A percentile compares a stretch with the other conserved stretches of the same genome.
These are phyloP conservation scores for Camelus bactrianus DNA, from an alignment of 2,113 vertebrate species.

Conservation along the genomic window DNA sequence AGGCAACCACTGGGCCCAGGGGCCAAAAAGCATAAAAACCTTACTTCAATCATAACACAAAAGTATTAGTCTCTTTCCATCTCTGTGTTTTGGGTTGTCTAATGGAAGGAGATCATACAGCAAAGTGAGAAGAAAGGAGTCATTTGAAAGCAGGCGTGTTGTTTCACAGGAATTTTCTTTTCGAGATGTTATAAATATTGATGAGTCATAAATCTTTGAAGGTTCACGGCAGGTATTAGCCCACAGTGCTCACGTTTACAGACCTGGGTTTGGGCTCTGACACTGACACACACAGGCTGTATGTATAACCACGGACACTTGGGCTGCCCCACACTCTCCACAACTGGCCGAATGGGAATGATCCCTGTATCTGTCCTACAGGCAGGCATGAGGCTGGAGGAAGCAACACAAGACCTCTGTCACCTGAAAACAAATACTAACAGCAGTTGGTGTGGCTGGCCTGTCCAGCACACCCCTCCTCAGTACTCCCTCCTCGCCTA, in stretches of 20 bases:
- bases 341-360: not conserved
- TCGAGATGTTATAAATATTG: not conserved
- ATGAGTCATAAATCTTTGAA: not conserved
- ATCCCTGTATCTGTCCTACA: not conserved
- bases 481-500: not conserved
- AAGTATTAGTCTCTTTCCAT: not conserved
- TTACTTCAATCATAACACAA: not conserved
- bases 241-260: not conserved
- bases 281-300: rapidly evolving
- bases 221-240: not conserved
- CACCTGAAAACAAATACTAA: not conserved
- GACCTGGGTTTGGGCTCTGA: not conserved
- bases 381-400: not conserved
- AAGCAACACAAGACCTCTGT: not conserved
- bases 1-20: not conserved
- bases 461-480: not conserved
- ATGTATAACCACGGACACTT: rapidly evolving
- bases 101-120: not conserved
- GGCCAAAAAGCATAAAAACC: not conserved
- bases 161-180: not conserved
- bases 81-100: not conserved
- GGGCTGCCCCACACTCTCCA: not conserved
- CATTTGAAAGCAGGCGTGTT: not conserved
- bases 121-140: not conserved
- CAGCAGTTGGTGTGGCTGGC: not conserved